Base-by-base conservation (phyloP, 2,113 vertebrate species). In the Platichthys stellatus region DNA sequence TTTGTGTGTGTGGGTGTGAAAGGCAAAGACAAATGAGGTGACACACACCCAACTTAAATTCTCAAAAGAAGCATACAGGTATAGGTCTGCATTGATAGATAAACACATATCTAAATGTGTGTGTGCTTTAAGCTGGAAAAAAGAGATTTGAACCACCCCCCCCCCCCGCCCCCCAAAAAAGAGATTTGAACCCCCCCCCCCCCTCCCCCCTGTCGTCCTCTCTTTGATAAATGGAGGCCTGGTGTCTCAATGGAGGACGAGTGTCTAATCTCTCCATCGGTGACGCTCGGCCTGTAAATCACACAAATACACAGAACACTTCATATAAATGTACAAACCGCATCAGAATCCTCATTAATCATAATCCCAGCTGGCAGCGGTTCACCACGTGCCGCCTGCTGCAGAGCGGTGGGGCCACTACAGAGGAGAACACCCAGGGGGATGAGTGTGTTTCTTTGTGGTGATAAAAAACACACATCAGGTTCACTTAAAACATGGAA, bases 221-320 rank as follows among this genome's bases (percentile, higher is more conserved):
- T 20, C 15, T 4, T 51, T 51, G 47, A 51, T 49, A 53, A 20
- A 53, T 20, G 51, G 17, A 20, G 5, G 10, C 18, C n/a, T n/a
- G 45, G 6, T 59, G 20, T 56, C 51, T 70, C 24, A 74, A 76
- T 49, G 53, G 79, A 66, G 40, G 60, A 63, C 14, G 68, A 21
- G 67, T 56, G 68, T 64, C 60, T 81, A 70, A 84, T 78, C 83
- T 66, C 60, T 62, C 15, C 60, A 85, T 86, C 78, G 2, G 72
- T 67, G 78, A 80, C 9, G 79, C 81, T 74, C 62, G 35, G 12
- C 67, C 70, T 81, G 68, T 83, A 63, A 65, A 28, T 31, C 77
- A 65, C 78, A 45, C 58, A 74, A 66, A 81, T 63, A 76, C 0
- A 28, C 10, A 15, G 26, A 1, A 3, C 58, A 7, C 59, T 40